Evolutionary conservation across 2,888 invertebrate species (phyloP), one percentile per base, ranked within the genome.

Genomic region (Diplolepis rosae): DNA sequence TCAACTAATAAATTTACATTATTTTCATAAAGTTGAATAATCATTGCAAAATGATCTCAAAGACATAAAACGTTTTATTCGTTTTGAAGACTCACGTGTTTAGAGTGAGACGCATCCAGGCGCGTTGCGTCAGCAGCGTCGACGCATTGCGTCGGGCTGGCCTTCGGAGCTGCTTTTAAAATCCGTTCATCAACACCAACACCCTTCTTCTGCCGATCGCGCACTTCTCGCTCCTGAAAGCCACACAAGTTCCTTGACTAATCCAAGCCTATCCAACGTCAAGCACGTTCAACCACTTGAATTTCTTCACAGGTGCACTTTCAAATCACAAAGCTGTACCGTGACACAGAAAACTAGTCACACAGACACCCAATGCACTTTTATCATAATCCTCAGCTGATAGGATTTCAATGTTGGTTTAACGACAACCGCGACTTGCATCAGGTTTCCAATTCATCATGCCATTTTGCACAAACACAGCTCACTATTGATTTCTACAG

Each of bases 21-120:
- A n/a, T n/a, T n/a, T n/a, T n/a, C n/a, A n/a, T 30, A 39, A 61
- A 24, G n/a, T n/a, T n/a, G n/a, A n/a, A n/a, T n/a, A 30, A 66
- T 50, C 50, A 48, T 32, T 1, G 28, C n/a, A 66, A 68, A 65
- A 39, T 22, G 48, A 48, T n/a, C 1, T 61, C 7, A 35, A 61
- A 9, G 13, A 61, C 42, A 28, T 61, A 70, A 68, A 69, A 70
- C 61, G 39, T 65, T 39, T 22, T 30, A 15, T 30, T 68, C 24
- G 28, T n/a, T 18, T 3, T 24, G 35, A 66, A 81, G 78, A 92
- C 92, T 92, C 86, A 92, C 92, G 92, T 92, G 92, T 91, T 92
- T 91, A 92, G 91, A 92, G 92, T 91, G 92, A 92, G 92, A 91
- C 92, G 92, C 92, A 92, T 92, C 92, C 92, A 92, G 92, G 87